Percentiles rank a stretch among this genome's conserved stretches.
Conservation (phyloP, 2,888 invertebrate genomes). For the Apotomis turbidana region DNA sequence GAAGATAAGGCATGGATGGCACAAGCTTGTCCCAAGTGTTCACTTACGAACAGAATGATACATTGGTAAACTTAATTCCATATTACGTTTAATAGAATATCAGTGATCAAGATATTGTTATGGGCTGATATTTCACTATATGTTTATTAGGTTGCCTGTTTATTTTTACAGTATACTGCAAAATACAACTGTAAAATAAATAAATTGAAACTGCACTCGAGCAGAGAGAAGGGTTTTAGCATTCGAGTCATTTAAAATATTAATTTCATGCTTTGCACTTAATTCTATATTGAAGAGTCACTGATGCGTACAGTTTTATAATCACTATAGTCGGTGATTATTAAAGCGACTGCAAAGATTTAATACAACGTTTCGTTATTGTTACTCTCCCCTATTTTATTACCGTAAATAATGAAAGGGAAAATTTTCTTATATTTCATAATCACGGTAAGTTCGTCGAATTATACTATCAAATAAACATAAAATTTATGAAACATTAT, state of each 20-base stretch:
- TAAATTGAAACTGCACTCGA: conserved; percentile 8
- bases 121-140: no score
- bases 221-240: conserved; percentile 3
- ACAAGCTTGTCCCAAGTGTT: conserved; percentile 34
- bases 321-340: neutral
- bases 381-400: neutral
- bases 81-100: neutral
- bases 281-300: conserved; percentile 28
- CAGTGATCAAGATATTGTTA: no score
- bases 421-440: conserved; percentile 10
- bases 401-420: neutral
- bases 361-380: neutral
- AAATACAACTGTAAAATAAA: no score
- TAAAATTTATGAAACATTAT: no score
- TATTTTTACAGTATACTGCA: no score
- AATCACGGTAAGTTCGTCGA: conserved; percentile 4
- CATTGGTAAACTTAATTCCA: conserved; percentile 18
- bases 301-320: conserved; percentile 27
- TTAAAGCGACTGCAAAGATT: neutral
- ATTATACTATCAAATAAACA: no score
- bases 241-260: conserved; percentile 10
- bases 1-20: conserved; percentile 66
- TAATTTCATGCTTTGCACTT: conserved; percentile 40
- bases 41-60: conserved; percentile 24
- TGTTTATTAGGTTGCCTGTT: no score